Evolutionary conservation across 2,113 vertebrate genomes (phyloP).

Genomic region (Hymenochirus boettgeri): DNA sequence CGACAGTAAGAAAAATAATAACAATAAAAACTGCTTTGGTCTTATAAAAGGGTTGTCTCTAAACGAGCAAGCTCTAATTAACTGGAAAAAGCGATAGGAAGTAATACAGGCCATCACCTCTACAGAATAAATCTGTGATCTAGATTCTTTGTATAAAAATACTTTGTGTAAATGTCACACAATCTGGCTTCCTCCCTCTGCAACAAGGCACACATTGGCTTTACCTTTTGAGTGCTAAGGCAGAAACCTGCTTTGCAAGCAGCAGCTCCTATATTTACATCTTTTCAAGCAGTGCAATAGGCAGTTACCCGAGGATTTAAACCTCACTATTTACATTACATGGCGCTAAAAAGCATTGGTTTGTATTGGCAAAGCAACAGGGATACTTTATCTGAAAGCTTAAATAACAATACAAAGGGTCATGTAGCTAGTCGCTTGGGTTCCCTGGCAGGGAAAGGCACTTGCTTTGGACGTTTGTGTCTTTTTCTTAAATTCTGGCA

Average conservation of each 20-base stretch:
- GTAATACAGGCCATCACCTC: no score
- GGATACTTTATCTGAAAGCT: not conserved
- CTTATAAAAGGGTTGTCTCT: no score
- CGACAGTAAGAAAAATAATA: no score
- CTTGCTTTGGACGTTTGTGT: slow-evolving; percentile 2
- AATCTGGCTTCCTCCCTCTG: not conserved
- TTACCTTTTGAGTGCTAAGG: not conserved
- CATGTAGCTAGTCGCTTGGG: not conserved
- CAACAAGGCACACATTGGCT: slow-evolving; percentile 16
- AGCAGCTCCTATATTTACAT: not conserved
- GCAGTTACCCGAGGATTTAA: not conserved
- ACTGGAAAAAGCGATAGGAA: no score
- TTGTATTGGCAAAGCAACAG: not conserved
- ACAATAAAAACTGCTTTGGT: no score
- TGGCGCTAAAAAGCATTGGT: not conserved
- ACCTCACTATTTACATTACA: not conserved
- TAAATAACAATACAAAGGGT: not conserved
- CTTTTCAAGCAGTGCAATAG: not conserved
- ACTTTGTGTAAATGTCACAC: not conserved
- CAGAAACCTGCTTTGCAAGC: not conserved
- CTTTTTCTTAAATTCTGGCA: not conserved
- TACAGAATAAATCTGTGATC: no score
- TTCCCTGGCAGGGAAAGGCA: slow-evolving; percentile 32
- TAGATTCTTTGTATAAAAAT: no score
- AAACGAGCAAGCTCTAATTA: no score